Percentiles rank a stretch among this genome's conserved stretches.
These are phyloP conservation scores for Sisor rabdophorus DNA, from an alignment of 2,113 vertebrate genomes.

Conservation along the genomic window DNA sequence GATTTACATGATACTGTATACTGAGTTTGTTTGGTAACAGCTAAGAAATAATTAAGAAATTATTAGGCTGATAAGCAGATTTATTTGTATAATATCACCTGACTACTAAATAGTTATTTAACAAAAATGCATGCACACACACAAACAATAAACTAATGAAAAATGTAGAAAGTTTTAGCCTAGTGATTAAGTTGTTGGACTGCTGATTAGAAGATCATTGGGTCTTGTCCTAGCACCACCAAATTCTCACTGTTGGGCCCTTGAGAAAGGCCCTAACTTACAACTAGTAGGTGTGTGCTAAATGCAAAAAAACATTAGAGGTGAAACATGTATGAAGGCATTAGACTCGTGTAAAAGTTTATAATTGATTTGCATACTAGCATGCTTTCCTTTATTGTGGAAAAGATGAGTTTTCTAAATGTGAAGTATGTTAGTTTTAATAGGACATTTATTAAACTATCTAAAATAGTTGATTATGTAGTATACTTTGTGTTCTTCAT, in stretches of 20 bases:
- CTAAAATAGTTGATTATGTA: not conserved
- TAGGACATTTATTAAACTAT: not conserved
- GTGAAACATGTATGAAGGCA: not conserved
- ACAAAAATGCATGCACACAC: not conserved
- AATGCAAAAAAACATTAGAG: too few relatives aligned
- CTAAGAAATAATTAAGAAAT: not conserved
- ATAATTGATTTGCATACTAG: not conserved
- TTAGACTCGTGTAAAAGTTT: not conserved
- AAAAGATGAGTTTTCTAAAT: not conserved
- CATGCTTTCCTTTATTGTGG: not conserved
- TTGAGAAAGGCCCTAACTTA: too few relatives aligned
- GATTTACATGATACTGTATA: slow-evolving; percentile 60
- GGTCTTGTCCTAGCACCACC: too few relatives aligned
- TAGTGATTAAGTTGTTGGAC: too few relatives aligned
- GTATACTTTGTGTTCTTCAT: not conserved
- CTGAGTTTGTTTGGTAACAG: not conserved
- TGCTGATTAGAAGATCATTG: too few relatives aligned
- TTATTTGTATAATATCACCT: not conserved
- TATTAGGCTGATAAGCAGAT: not conserved
- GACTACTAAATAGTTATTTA: not conserved
- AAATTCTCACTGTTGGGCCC: too few relatives aligned
- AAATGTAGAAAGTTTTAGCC: too few relatives aligned
- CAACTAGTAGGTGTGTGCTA: too few relatives aligned
- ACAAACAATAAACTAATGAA: too few relatives aligned
- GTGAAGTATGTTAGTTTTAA: not conserved